A percentile compares a stretch with the other conserved stretches of the same genome.
Conservation (phyloP, 2,797 vertebrate species). For the Diceros bicornis region DNA sequence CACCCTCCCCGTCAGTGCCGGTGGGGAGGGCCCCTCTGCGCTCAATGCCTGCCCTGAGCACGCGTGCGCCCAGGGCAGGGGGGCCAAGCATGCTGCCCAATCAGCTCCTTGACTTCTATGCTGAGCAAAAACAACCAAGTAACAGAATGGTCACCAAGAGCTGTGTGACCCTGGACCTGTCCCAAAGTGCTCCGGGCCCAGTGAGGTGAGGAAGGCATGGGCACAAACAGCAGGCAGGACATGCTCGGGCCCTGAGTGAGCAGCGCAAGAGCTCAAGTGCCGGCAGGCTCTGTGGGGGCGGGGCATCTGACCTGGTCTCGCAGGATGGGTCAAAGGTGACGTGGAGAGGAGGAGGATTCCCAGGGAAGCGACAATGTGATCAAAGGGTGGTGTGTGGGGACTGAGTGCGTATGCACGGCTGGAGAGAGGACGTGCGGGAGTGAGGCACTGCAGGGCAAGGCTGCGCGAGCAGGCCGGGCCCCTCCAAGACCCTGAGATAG, state of each 20-base stretch:
- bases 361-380: neutral
- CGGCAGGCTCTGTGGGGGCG: rapidly evolving
- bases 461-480: neutral
- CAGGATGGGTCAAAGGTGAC: neutral
- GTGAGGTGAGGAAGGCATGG: neutral
- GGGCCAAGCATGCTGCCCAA: too few species aligned
- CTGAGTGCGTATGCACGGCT: rapidly evolving
- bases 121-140: neutral
- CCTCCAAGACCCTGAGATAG: neutral
- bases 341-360: neutral
- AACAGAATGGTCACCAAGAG: neutral
- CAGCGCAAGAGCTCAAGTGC: neutral
- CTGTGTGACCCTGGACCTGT: neutral
- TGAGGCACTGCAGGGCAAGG: neutral
- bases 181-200: neutral
- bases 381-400: neutral
- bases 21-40: neutral
- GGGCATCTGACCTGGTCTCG: neutral
- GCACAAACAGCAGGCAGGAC: neutral
- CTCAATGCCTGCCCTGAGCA: neutral
- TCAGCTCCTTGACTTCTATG: neutral
- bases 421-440: too few species aligned
- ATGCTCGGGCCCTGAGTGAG: rapidly evolving
- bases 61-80: neutral
- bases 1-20: too few species aligned